These are phyloP conservation scores for Amblyteles armatorius DNA, from an alignment of 2,888 invertebrate genomes.

Conservation along the genomic window DNA sequence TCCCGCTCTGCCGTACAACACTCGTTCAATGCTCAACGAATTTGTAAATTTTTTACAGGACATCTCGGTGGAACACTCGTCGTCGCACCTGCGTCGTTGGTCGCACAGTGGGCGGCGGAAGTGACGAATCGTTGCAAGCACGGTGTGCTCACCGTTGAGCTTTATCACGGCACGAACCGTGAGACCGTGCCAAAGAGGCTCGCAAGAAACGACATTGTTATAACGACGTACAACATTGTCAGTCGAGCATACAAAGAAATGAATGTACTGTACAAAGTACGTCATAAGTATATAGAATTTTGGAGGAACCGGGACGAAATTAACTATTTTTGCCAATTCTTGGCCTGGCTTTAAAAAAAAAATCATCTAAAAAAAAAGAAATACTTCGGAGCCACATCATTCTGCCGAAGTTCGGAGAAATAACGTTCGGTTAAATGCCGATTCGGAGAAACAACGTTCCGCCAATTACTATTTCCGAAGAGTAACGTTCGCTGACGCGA, in stretches of 20 bases:
- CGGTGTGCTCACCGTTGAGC: constrained; percentile 87
- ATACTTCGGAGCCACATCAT: too few species aligned
- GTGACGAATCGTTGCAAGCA: constrained; percentile 88
- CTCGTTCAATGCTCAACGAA: neutral
- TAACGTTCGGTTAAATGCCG: too few species aligned
- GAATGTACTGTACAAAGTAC: constrained; percentile 81
- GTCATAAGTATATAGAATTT: neutral
- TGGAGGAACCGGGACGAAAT: too few species aligned
- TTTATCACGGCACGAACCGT: constrained; percentile 93
- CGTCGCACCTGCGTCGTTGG: constrained; percentile 95
- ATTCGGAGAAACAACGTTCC: too few species aligned
- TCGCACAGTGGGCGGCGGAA: constrained; percentile 96
- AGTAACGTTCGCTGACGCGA: too few species aligned
- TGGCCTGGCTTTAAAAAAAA: too few species aligned
- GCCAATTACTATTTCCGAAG: too few species aligned
- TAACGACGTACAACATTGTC: constrained; percentile 95
- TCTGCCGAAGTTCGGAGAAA: too few species aligned
- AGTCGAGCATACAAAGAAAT: constrained; percentile 86
- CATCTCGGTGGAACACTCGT: constrained; percentile 91
- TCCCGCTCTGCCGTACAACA: neutral
- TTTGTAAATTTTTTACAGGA: constrained; percentile 72
- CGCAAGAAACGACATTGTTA: constrained; percentile 91
- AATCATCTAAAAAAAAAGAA: too few species aligned
- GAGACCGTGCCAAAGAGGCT: constrained; percentile 86
- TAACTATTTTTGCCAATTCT: too few species aligned